Evolutionary conservation across 2,797 vertebrate genomes (phyloP).

Genomic region (Bucorvus abyssinicus): DNA sequence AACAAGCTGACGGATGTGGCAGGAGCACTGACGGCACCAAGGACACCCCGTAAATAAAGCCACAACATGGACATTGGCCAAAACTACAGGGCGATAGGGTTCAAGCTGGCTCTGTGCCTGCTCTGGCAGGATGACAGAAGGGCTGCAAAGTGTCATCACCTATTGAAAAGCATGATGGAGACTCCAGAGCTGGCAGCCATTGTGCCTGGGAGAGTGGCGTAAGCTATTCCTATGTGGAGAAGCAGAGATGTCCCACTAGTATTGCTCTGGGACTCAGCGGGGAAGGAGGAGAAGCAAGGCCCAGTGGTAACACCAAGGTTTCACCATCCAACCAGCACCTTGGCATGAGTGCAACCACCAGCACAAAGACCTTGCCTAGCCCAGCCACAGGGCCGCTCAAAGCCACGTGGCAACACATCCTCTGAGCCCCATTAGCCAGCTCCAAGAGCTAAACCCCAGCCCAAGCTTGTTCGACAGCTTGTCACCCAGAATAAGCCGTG

Average conservation of each 20-base stretch:
- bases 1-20: fast-evolving
- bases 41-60: background rate
- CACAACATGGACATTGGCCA: background rate
- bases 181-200: background rate
- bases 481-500: background rate
- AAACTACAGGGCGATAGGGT: background rate
- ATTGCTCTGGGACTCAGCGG: background rate
- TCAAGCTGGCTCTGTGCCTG: background rate
- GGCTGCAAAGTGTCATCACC: background rate
- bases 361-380: background rate
- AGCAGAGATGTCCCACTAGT: background rate
- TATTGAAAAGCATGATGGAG: background rate
- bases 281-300: background rate
- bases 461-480: background rate
- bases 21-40: fast-evolving
- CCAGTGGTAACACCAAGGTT: background rate
- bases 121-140: background rate
- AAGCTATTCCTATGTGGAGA: background rate
- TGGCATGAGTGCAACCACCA: background rate
- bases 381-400: background rate
- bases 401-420: fast-evolving
- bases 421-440: background rate
- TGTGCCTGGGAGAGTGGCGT: fast-evolving
- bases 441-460: background rate
- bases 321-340: background rate